Evolutionary conservation across 2,113 vertebrate species (phyloP).

Genomic region (Protomyctophum bolini): DNA sequence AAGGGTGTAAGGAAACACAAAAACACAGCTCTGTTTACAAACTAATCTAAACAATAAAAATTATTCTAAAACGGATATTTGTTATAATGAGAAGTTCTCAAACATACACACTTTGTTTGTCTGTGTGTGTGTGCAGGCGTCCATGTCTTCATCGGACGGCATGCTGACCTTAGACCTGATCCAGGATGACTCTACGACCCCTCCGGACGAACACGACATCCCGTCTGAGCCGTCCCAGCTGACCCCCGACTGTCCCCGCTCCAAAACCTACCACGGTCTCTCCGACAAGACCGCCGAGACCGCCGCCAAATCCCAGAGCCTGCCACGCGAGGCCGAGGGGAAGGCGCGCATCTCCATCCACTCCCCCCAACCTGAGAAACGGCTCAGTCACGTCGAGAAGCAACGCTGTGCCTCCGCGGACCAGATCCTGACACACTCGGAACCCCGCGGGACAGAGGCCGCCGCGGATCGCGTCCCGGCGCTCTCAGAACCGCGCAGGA

Average conservation of each 20-base stretch:
- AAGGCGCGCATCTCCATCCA: conserved; percentile 60
- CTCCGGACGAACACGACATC: conserved; percentile 65
- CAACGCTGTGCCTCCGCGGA: conserved; percentile 91
- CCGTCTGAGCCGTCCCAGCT: conserved; percentile 72
- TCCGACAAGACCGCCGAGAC: conserved; percentile 19
- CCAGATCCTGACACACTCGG: conserved; percentile 84
- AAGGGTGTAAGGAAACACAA: too few relatives aligned
- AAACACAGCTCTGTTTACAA: too few relatives aligned
- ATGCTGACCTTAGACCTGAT: conserved; percentile 95
- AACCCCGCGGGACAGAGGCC: conserved; percentile 36
- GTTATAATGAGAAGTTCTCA: too few relatives aligned
- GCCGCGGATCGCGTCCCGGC: too few relatives aligned
- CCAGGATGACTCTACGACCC: conserved; percentile 82
- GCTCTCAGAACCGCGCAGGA: background rate
- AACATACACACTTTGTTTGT: too few relatives aligned
- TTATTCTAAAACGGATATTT: too few relatives aligned
- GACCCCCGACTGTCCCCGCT: conserved; percentile 63
- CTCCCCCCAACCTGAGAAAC: conserved; percentile 81
- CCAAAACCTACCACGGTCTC: conserved; percentile 69
- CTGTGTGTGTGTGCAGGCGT: conserved; percentile 79
- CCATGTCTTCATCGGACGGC: conserved; percentile 90
- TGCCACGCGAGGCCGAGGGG: conserved; percentile 66
- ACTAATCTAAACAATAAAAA: too few relatives aligned
- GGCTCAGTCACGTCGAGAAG: conserved; percentile 75
- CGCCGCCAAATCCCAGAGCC: conserved; percentile 68